Percentiles rank a stretch among this genome's conserved stretches.
Conservation (phyloP, 2,888 invertebrate genomes). For the Agrenia bidenticulata region DNA sequence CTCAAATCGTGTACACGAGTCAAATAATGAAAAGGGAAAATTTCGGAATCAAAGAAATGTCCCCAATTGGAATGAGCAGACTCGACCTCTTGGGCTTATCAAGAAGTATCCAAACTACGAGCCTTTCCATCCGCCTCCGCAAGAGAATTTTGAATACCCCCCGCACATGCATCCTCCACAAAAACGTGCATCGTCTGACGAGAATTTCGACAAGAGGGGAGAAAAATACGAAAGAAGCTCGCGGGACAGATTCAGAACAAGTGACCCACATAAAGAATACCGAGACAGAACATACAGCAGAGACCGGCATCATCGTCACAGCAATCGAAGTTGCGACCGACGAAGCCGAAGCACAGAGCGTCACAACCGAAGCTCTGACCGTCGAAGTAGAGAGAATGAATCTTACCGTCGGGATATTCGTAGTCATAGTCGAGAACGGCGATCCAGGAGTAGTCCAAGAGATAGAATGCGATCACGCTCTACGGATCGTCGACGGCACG, state of each 20-base stretch:
- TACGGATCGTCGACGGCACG: too few species aligned
- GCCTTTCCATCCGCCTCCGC: constrained; percentile 15
- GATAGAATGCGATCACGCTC: neutral
- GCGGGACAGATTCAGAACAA: too few species aligned
- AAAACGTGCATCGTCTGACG: neutral
- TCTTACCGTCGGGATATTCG: neutral
- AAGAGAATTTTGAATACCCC: constrained; percentile 15
- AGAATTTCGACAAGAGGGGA: neutral
- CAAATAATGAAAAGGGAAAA: too few species aligned
- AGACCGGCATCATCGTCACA: too few species aligned
- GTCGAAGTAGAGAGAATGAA: constrained; percentile 1
- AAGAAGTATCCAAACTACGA: constrained; percentile 18
- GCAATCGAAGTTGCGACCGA: neutral
- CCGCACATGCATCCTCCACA: constrained; percentile 7
- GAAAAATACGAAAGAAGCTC: too few species aligned
- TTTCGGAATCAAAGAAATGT: too few species aligned
- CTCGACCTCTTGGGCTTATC: constrained; percentile 5
- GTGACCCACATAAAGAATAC: too few species aligned
- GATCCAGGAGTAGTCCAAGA: neutral
- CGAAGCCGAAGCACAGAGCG: neutral
- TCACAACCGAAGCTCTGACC: constrained; percentile 2
- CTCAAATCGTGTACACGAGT: too few species aligned
- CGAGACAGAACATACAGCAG: too few species aligned
- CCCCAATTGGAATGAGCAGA: neutral
- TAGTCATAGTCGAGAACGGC: neutral